A percentile compares a stretch with the other conserved stretches of the same genome.
Conservation (phyloP, 2,113 vertebrate species). For the Platichthys flesus region DNA sequence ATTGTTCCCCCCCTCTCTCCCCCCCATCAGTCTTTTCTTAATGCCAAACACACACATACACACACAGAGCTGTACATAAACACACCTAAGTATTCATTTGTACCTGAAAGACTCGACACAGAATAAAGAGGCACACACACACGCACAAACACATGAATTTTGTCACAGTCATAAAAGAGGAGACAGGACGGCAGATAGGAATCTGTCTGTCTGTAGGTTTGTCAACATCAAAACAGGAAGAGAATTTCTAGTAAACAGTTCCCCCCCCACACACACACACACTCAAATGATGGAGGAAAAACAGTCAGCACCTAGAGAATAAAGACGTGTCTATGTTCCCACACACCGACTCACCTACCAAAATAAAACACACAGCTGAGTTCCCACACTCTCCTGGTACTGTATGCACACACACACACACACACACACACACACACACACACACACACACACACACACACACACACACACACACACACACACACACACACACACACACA, state of each 20-base stretch:
- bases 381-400: slow-evolving; percentile 62
- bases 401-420: slow-evolving; percentile 41
- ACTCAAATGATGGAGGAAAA: slow-evolving; percentile 22
- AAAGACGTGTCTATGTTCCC: slow-evolving; percentile 58
- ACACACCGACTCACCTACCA: slow-evolving; percentile 51
- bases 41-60: too few species aligned
- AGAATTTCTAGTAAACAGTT: slow-evolving; percentile 61
- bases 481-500: slow-evolving; percentile 44
- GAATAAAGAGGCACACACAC: not conserved
- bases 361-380: slow-evolving; percentile 40
- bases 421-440: slow-evolving; percentile 36
- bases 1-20: not conserved
- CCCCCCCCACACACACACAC: slow-evolving; percentile 27
- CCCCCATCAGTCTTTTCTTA: not conserved
- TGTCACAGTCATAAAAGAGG: slow-evolving; percentile 23
- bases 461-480: slow-evolving; percentile 47
- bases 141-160: not conserved
- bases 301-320: slow-evolving; percentile 50
- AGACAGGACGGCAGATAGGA: slow-evolving; percentile 65
- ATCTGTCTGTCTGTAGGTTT: slow-evolving; percentile 68
- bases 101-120: not conserved
- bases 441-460: slow-evolving; percentile 48
- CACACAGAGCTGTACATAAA: not conserved
- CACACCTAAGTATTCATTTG: not conserved
- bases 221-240: slow-evolving; percentile 80